A percentile compares a stretch with the other conserved stretches of the same genome.
These are phyloP conservation scores for Rana temporaria DNA, from an alignment of 2,113 vertebrate species.

Conservation along the genomic window DNA sequence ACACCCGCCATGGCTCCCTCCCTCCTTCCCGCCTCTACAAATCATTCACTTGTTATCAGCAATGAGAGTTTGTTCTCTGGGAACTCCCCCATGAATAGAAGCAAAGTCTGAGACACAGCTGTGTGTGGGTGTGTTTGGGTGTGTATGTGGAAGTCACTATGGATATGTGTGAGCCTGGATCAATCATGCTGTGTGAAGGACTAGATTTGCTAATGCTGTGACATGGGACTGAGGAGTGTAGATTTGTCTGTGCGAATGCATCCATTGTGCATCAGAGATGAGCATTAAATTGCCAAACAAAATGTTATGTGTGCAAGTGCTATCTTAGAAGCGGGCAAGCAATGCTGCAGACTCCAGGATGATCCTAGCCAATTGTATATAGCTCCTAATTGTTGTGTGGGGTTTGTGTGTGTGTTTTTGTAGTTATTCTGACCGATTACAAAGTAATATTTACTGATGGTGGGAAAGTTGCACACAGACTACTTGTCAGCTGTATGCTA, in stretches of 20 bases:
- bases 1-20: not conserved
- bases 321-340: too few species aligned
- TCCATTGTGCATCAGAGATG: not conserved
- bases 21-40: not conserved
- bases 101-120: constrained; percentile 47
- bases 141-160: constrained; percentile 41
- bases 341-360: too few species aligned
- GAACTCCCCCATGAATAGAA: constrained; percentile 50
- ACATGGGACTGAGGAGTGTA: too few species aligned
- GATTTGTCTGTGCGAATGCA: not conserved
- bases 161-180: not conserved
- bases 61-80: constrained; percentile 37
- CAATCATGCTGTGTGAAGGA: too few species aligned
- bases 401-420: too few species aligned
- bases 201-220: too few species aligned
- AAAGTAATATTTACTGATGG: too few species aligned
- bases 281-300: not conserved
- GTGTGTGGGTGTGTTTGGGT: constrained; percentile 50
- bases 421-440: too few species aligned
- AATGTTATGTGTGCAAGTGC: not conserved
- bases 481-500: too few species aligned
- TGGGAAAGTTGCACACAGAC: too few species aligned
- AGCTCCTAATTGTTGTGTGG: too few species aligned
- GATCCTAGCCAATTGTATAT: too few species aligned
- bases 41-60: constrained; percentile 38